A percentile compares a stretch with the other conserved stretches of the same genome.
Conservation (phyloP, 2,797 vertebrate species). For the Eutrigla gurnardus region DNA sequence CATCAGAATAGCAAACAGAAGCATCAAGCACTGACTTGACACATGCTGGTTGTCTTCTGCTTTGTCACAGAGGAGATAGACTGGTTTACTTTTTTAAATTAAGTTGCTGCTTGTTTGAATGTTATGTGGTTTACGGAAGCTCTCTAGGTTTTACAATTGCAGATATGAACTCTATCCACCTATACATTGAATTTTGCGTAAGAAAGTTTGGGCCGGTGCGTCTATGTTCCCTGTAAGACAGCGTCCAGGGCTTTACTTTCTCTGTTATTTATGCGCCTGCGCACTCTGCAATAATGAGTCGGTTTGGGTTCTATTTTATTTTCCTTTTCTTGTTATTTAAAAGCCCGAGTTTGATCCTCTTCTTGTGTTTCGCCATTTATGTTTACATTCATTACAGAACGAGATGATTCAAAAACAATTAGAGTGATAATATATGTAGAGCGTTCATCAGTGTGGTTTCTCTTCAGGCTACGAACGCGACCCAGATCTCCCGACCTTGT, state of each 20-base stretch:
- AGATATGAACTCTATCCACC: background rate
- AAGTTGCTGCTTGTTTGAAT: background rate
- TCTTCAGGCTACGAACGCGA: conserved; percentile 36
- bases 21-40: background rate
- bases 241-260: background rate
- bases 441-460: background rate
- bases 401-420: conserved; percentile 39
- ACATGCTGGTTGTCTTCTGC: background rate
- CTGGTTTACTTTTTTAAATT: background rate
- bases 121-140: background rate
- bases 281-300: conserved; percentile 70
- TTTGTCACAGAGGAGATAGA: background rate
- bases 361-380: conserved; percentile 77
- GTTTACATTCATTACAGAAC: conserved; percentile 80
- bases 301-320: conserved; percentile 82
- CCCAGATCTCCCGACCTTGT: conserved; percentile 68
- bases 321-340: conserved; percentile 79
- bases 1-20: background rate
- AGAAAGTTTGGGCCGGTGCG: background rate
- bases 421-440: background rate
- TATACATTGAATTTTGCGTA: background rate
- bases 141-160: background rate
- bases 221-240: conserved; percentile 32
- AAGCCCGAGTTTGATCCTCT: conserved; percentile 78
- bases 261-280: conserved; percentile 44